Conservation (phyloP, 2,888 invertebrate species). For the Phengaris arion region DNA sequence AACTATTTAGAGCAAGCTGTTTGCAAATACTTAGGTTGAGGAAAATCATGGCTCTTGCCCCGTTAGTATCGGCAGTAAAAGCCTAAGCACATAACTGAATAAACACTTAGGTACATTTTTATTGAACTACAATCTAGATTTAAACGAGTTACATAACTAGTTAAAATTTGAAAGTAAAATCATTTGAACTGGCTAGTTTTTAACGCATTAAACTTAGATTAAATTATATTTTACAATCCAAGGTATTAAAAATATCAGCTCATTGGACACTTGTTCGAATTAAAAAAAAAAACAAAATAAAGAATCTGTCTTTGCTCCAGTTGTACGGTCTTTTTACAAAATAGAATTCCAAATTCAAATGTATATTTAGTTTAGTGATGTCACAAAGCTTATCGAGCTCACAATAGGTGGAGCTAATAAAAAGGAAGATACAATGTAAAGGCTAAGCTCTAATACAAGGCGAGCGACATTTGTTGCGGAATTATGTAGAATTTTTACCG, state of each 20-base stretch:
- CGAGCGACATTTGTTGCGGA: constrained; percentile 31
- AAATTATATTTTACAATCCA: no score
- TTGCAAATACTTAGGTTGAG: constrained; percentile 2
- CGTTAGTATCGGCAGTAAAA: constrained; percentile 1
- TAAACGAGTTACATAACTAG: background rate
- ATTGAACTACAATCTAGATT: background rate
- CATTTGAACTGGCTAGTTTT: no score
- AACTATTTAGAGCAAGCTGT: constrained; percentile 12
- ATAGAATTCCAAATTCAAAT: constrained; percentile 2
- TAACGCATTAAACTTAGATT: no score
- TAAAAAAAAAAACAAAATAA: background rate
- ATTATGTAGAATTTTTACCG: constrained; percentile 31
- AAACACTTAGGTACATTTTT: background rate
- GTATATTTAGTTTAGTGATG: constrained; percentile 16
- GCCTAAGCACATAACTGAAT: background rate
- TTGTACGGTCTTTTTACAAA: background rate
- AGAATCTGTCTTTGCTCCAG: background rate
- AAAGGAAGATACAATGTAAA: constrained; percentile 24
- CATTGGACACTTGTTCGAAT: background rate
- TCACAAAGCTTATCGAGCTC: constrained; percentile 21
- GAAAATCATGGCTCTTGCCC: background rate
- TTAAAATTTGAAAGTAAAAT: no score
- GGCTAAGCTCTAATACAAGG: constrained; percentile 21
- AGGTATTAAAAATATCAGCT: no score
- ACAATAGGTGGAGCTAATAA: background rate